phyloP scores from a whole-genome alignment of 2,888 invertebrate species.

The Morinoia aosen region DNA sequence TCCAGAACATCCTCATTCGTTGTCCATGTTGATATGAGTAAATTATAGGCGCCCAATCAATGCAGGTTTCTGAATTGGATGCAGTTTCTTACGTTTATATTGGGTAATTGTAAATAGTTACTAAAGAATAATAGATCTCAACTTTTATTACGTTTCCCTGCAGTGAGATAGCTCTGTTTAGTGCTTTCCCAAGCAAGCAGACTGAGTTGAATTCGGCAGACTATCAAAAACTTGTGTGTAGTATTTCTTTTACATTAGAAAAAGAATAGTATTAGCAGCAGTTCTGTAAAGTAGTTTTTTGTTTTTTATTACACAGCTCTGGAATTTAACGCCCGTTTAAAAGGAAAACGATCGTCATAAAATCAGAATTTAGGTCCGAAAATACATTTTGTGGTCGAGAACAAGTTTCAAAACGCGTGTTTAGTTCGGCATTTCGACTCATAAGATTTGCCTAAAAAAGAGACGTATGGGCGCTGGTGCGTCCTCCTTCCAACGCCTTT shows the following conservation, averaged over 20 bases:
- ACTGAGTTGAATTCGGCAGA: not conserved
- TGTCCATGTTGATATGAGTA: not conserved
- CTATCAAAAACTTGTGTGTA: not conserved
- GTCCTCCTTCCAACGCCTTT: constrained; percentile 7
- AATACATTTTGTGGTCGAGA: not conserved
- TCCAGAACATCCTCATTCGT: too few species aligned
- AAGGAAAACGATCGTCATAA: not conserved
- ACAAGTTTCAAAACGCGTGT: not conserved
- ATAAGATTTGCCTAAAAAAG: not conserved
- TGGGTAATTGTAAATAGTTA: too few species aligned
- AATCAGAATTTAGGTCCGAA: not conserved
- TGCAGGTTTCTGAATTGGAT: not conserved
- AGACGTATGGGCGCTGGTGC: not conserved
- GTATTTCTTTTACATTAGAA: not conserved
- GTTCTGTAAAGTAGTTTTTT: not conserved
- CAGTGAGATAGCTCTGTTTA: not conserved
- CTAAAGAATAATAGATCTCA: too few species aligned
- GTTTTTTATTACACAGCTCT: not conserved
- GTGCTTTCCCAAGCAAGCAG: not conserved
- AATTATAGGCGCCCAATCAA: not conserved
- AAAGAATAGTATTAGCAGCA: not conserved
- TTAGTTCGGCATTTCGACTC: not conserved
- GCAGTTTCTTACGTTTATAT: too few species aligned
- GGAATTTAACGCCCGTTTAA: not conserved
- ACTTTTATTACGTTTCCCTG: not conserved